Base-by-base conservation (phyloP, 2,888 invertebrate species). In the Drosophila helvetica region DNA sequence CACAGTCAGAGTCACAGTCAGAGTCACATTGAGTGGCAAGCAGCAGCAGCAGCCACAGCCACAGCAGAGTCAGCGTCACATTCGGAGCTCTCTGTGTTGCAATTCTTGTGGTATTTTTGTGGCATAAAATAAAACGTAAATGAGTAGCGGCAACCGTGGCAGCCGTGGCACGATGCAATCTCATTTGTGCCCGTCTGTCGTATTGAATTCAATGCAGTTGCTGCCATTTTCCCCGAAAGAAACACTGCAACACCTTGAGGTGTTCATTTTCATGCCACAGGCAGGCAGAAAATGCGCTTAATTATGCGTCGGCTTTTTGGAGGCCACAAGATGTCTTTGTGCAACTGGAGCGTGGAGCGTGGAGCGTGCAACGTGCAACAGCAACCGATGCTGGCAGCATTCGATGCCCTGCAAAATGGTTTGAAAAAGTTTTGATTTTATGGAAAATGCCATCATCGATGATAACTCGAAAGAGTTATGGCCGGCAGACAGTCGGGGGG, bases 41-140 rank as follows among this genome's bases (percentile, higher is more conserved):
- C 70, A 64, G 74, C 64, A 57, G 55, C 30, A 10, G 30, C 30
- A 33, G 12, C 30, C 12, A 12, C 30, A 30, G 30, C 30, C 3
- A 10, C 10, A 10, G 53, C 72, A 51, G 46, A 64, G 64, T 45
- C 65, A 38, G 56, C 42, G 18, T 54, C 19, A 12, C 18, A 19
- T 47, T 38, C 63, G 69, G 73, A 64, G 73, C 62, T 63, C 62
- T 66, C 60, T 56, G 73, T 85, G 78, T 86, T 83, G 85, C 85
- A 88, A 85, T 80, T 75, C 84, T 86, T 88, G 80, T 88, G 88
- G 88, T 88, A 86, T 86, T 38, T 38, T 85, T 88, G 88, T 85
- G 88, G 85, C 84, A 85, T 78, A 74, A 82, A 84, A 78, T 78
- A 86, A 87, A 87, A 82, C 80, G 75, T 66, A 84, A 83, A 84